These are phyloP conservation scores for Gambelia wislizenii DNA, from an alignment of 2,797 vertebrate genomes.

Conservation along the genomic window DNA sequence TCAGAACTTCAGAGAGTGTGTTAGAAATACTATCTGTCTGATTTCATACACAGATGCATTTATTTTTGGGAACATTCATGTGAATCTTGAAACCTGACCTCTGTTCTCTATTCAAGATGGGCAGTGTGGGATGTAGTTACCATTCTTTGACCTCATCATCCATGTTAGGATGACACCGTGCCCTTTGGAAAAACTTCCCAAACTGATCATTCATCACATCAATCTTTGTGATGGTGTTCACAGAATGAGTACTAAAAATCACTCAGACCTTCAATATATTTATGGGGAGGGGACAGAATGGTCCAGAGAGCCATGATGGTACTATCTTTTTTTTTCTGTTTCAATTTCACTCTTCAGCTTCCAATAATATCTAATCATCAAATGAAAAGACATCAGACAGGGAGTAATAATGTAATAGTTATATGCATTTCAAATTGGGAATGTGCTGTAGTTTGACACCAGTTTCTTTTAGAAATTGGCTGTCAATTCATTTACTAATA, in stretches of 20 bases:
- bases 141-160: neutral
- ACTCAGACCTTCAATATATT: neutral
- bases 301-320: neutral
- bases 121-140: neutral
- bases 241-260: neutral
- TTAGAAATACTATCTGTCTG: conserved; percentile 21
- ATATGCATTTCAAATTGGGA: neutral
- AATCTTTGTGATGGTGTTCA: neutral
- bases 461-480: conserved; percentile 2
- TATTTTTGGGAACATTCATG: conserved; percentile 29
- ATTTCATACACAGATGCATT: conserved; percentile 32
- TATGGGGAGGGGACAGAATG: neutral
- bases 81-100: conserved; percentile 14
- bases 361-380: conserved; percentile 19
- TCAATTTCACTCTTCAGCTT: neutral
- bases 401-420: neutral
- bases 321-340: neutral
- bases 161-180: conserved; percentile 8
- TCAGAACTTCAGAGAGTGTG: conserved; percentile 18
- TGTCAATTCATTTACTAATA: neutral
- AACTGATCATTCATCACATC: conserved; percentile 11
- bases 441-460: neutral
- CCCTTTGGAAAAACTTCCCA: conserved; percentile 23
- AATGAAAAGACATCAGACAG: neutral
- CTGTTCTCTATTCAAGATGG: neutral